Evolutionary conservation across 2,888 invertebrate species (phyloP).

Genomic region (Chrysolina oricalcia): DNA sequence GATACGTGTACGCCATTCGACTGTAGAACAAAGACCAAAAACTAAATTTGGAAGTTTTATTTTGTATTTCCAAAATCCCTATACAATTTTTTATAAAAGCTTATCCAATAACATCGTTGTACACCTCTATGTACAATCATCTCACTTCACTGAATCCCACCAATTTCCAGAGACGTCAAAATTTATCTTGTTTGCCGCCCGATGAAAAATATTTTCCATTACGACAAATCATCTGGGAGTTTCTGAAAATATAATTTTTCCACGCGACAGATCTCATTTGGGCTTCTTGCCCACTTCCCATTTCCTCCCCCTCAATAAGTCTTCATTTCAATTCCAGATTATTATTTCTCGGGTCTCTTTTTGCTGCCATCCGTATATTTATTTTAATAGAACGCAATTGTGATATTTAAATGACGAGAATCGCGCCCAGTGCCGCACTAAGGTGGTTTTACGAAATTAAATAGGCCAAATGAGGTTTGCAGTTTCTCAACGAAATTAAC

Average conservation of each 20-base stretch:
- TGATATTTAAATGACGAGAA: background rate
- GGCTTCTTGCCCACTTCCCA: background rate
- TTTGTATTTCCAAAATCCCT: no score
- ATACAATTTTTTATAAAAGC: no score
- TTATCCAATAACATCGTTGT: background rate
- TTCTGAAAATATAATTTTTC: background rate
- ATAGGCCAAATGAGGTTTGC: no score
- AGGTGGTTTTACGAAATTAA: no score
- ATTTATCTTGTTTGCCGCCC: background rate
- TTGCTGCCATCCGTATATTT: background rate
- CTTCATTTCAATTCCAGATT: slow-evolving; percentile 5
- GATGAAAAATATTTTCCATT: background rate
- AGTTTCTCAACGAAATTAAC: no score
- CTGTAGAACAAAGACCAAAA: no score
- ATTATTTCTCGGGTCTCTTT: background rate
- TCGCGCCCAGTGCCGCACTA: background rate
- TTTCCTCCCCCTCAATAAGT: background rate
- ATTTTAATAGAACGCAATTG: background rate
- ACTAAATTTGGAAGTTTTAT: no score
- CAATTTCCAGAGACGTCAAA: background rate
- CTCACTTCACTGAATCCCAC: no score
- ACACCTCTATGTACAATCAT: no score
- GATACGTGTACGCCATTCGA: no score
- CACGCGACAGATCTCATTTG: slow-evolving; percentile 4
- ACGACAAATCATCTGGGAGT: background rate